Conservation (phyloP, 2,888 invertebrate species). For the Calameuta idolon region DNA sequence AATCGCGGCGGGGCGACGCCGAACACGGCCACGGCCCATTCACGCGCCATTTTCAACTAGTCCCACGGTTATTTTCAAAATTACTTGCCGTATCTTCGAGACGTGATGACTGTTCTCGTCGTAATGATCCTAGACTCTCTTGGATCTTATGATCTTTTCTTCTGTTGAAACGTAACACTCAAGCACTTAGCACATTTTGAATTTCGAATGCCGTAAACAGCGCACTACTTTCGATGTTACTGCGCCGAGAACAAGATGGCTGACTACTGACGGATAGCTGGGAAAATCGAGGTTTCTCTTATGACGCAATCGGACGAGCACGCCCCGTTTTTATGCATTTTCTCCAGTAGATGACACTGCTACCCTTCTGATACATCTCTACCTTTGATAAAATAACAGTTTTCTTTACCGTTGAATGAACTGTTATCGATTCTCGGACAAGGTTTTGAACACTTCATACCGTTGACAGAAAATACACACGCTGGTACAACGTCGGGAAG, state of each 20-base stretch:
- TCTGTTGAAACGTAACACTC: background rate
- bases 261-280: conserved; percentile 26
- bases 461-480: background rate
- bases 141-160: background rate
- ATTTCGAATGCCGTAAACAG: conserved; percentile 28
- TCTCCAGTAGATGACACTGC: conserved; percentile 39
- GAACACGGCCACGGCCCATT: conserved; percentile 44
- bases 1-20: conserved; percentile 50
- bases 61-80: conserved; percentile 29
- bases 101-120: background rate
- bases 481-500: too few species aligned
- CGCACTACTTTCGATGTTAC: conserved; percentile 45
- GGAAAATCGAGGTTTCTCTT: conserved; percentile 54
- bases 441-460: background rate
- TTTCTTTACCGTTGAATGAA: background rate
- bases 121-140: background rate
- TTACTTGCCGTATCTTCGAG: background rate
- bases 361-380: background rate
- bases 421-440: background rate
- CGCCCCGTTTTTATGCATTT: conserved; percentile 42
- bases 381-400: background rate
- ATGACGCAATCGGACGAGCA: conserved; percentile 56
- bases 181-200: conserved; percentile 2
- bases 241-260: conserved; percentile 53
- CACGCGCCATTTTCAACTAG: conserved; percentile 52